Evolutionary conservation across 2,888 invertebrate genomes (phyloP), one percentile per base, ranked within the genome.

Genomic region (Chymomyza fuscimana): DNA sequence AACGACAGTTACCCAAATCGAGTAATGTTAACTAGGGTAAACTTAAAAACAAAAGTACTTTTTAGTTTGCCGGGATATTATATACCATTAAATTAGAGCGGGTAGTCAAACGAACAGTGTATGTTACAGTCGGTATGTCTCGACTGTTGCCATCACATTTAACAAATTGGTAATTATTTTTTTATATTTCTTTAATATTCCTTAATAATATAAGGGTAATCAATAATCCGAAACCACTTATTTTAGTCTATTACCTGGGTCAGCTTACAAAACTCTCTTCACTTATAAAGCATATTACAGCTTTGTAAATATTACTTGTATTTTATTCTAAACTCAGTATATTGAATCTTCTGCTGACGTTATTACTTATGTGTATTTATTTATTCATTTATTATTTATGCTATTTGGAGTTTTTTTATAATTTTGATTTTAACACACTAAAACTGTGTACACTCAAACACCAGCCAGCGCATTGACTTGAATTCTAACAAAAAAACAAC

Each of bases 361-460:
- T 46, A 46, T 46, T 46, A 46, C 10, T 12, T 46, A 46, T 52
- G 15, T 32, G 12, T 64, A 32, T 54, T n/a, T 65, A 59, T 65
- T 22, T 64, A 56, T 40, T 56, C 32, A 56, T 63, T 63, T 22
- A 10, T 46, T 63, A n/a, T 50, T 36, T 62, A 63, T 15, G 40
- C 40, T 4, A 40, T 40, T 40, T 40, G 10, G 19, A 54, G 15
- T 19, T 54, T 22, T 32, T 32, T 66, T 63, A 36, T 29, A 65
- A 64, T 62, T 68, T 70, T 70, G 71, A 58, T 72, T 65, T 40
- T 70, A 36, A 61, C 25, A 68, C 52, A 32, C 46, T 64, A 32
- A 22, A 72, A 74, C 60, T 74, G 66, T 16, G 29, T 71, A 81
- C 79, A 78, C 86, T 84, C 84, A 86, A 84, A 83, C 84, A 86